Base-by-base conservation (phyloP, 2,797 vertebrate genomes). In the Bufotes viridis region DNA sequence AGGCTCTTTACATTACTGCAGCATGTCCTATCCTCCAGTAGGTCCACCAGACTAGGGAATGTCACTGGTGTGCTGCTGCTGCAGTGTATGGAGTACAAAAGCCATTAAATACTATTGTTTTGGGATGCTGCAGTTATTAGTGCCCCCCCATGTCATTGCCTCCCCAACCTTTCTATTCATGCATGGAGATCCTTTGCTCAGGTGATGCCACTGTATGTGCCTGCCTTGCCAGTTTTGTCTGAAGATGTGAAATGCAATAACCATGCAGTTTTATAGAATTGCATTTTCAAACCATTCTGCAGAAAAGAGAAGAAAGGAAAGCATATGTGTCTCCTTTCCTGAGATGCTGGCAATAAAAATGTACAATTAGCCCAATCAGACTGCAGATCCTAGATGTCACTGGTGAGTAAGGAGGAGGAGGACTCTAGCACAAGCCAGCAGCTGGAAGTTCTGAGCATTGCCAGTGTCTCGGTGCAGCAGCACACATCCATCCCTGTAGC, bases 291-390 rank as follows among this genome's bases (percentile, higher is more conserved):
- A 22, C 26, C 11, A 58, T 75, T 83, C 29, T 75, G 58, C 55
- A 75, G 18, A 84, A 14, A 57, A 83, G 69, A 74, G 67, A 85
- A 53, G 72, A 55, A 26, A 49, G 80, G 12, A n/a, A 88, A 85
- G 34, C 82, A 55, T 78, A 82, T 89, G 60, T 63, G 55, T 67
- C 84, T 82, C 60, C 58, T 85, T 85, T 55, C 55, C 57, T 82
- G 72, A 85, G 78, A 75, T 89, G 72, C 87, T 91, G 91, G 92
- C 91, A 93, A 89, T 87, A 92, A 90, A 90, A 81, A 90, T 87
- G 90, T 91, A 90, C 93, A 93, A 94, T 93, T 92, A 95, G 93
- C 94, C 94, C 93, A 93, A 94, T 94, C 91, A 88, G 93, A 81
- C 86, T 90, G 87, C 90, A 87, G 89, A 89, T 89, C 90, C 86